Conservation (phyloP, 2,797 vertebrate species). For the Danio aesculapii region DNA sequence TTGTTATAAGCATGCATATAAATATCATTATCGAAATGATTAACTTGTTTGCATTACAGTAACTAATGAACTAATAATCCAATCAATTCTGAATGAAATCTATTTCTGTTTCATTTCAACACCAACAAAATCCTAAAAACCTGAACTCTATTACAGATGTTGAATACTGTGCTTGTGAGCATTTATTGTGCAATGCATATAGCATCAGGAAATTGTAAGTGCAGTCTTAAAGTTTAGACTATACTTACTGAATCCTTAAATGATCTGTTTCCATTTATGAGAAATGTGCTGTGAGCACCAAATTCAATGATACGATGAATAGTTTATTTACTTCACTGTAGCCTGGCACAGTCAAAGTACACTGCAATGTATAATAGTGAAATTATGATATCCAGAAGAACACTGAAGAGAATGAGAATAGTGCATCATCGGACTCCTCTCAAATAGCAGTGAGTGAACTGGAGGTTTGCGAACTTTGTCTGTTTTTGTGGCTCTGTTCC, state of each 20-base stretch:
- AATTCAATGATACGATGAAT: conserved; percentile 23
- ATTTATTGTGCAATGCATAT: conserved; percentile 8
- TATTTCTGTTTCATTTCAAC: no score
- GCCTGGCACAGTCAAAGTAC: conserved; percentile 16
- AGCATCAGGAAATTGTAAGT: conserved; percentile 2
- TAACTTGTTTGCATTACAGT: no score
- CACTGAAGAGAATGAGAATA: conserved; percentile 29
- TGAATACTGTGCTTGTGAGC: not conserved
- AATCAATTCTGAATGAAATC: no score
- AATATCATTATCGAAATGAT: no score
- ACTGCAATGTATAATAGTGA: conserved; percentile 20
- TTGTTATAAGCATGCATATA: no score
- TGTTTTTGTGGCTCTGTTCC: not conserved
- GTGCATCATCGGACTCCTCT: conserved; percentile 11
- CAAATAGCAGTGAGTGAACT: not conserved
- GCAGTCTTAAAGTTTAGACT: conserved; percentile 13
- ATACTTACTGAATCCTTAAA: not conserved
- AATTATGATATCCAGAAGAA: conserved; percentile 16
- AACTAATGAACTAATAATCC: no score
- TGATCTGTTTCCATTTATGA: conserved; percentile 16
- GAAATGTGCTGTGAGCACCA: conserved; percentile 24
- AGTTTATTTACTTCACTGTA: conserved; percentile 25
- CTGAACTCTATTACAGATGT: conserved; percentile 5
- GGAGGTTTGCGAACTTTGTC: not conserved
- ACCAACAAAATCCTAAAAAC: conserved; percentile 22